Evolutionary conservation across 92 coral and sea anemone species (phyloP).

Genomic region (Actinernus sp.): DNA sequence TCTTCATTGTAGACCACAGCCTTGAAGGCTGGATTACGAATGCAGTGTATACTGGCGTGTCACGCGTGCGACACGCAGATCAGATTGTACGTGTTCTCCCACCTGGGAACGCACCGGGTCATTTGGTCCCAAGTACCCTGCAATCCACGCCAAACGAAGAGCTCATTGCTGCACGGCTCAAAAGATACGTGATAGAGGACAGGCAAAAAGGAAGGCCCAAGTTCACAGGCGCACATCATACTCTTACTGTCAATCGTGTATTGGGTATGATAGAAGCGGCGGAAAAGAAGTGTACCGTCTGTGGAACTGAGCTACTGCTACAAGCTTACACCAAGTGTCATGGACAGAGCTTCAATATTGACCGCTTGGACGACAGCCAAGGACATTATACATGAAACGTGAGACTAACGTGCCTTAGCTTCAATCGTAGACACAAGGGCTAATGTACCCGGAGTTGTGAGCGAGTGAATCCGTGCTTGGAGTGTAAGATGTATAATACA

Average conservation of each 20-base stretch:
- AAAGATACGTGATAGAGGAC: constrained; percentile 36
- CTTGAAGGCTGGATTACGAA: constrained; percentile 33
- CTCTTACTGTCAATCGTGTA: constrained; percentile 26
- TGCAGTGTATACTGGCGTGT: constrained; percentile 25
- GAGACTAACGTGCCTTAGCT: constrained; percentile 17
- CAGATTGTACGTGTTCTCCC: constrained; percentile 19
- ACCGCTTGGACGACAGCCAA: too few relatives aligned
- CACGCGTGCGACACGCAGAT: constrained; percentile 10
- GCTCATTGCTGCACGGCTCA: constrained; percentile 28
- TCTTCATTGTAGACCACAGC: constrained; percentile 27
- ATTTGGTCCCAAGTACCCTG: constrained; percentile 4
- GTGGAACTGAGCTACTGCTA: too few relatives aligned
- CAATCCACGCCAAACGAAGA: constrained; percentile 14
- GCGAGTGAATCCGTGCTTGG: too few relatives aligned
- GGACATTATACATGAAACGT: constrained; percentile 50
- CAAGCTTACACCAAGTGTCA: too few relatives aligned
- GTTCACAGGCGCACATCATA: constrained; percentile 8
- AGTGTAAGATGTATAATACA: too few relatives aligned
- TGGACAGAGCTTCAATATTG: too few relatives aligned
- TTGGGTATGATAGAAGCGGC: too few relatives aligned
- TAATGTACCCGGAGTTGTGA: too few relatives aligned
- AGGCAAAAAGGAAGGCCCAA: constrained; percentile 19
- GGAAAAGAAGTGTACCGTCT: too few relatives aligned
- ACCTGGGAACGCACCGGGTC: constrained; percentile 5
- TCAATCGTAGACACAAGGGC: constrained; percentile 28